A percentile compares a stretch with the other conserved stretches of the same genome.
Conservation (phyloP, 2,888 invertebrate genomes). For the Bugula neritina region DNA sequence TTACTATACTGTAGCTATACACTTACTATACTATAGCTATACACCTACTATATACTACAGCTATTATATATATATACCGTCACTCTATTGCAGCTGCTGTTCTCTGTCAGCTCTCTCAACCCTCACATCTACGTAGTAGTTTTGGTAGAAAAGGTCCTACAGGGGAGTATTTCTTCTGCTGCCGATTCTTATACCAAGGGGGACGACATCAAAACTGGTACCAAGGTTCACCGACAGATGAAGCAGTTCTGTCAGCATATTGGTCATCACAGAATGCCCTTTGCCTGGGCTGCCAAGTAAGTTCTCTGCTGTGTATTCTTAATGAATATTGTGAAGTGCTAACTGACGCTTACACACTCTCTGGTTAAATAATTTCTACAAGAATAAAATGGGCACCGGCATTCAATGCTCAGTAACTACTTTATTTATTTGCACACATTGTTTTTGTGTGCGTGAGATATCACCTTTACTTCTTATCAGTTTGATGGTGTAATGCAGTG, state of each 20-base stretch:
- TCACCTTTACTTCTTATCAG: too few species aligned
- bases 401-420: too few species aligned
- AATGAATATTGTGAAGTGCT: background rate
- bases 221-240: constrained; percentile 72
- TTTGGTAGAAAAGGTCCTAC: constrained; percentile 85
- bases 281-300: constrained; percentile 81
- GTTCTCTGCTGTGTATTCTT: too few species aligned
- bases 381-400: too few species aligned
- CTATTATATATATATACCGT: too few species aligned
- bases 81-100: constrained; percentile 65
- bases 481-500: too few species aligned
- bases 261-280: constrained; percentile 87
- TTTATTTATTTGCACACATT: too few species aligned
- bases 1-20: too few species aligned
- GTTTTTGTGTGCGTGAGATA: too few species aligned
- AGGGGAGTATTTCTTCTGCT: constrained; percentile 72
- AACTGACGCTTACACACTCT: background rate
- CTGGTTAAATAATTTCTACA: background rate
- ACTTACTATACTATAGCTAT: too few species aligned
- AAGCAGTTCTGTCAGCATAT: constrained; percentile 72
- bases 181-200: constrained; percentile 74
- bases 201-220: constrained; percentile 41
- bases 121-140: constrained; percentile 87
- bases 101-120: constrained; percentile 78
- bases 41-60: too few species aligned